Conservation (phyloP, 2,113 vertebrate species). For the Polypterus senegalus region DNA sequence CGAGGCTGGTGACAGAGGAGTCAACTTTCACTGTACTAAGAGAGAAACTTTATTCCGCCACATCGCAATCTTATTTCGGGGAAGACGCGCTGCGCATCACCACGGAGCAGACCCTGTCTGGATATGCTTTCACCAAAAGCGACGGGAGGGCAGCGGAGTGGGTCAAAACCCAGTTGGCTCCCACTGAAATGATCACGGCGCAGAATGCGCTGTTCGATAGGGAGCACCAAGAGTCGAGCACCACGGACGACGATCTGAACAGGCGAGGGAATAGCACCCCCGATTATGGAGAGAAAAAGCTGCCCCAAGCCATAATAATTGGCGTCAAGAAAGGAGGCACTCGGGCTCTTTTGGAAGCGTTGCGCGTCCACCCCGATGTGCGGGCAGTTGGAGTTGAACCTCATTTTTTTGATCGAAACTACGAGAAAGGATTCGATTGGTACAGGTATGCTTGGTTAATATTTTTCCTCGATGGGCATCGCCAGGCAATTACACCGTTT, state of each 20-base stretch:
- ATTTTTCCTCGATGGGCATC: no score
- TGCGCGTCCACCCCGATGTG: constrained; percentile 87
- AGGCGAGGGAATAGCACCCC: constrained; percentile 58
- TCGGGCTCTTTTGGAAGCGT: constrained; percentile 81
- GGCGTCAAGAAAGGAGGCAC: constrained; percentile 96
- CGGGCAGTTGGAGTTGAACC: constrained; percentile 90
- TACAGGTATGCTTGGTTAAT: constrained; percentile 70
- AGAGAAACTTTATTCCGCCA: constrained; percentile 58
- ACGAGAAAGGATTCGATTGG: constrained; percentile 89
- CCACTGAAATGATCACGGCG: constrained; percentile 46
- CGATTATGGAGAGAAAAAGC: constrained; percentile 85
- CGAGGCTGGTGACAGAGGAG: constrained; percentile 48
- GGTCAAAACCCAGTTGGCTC: constrained; percentile 50
- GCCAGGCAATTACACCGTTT: no score
- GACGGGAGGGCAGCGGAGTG: constrained; percentile 48
- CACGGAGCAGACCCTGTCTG: constrained; percentile 19
- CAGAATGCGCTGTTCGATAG: constrained; percentile 48
- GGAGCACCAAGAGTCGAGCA: constrained; percentile 68
- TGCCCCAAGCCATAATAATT: constrained; percentile 91
- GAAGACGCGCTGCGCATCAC: constrained; percentile 25
- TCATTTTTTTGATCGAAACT: constrained; percentile 97
- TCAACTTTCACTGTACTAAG: constrained; percentile 56
- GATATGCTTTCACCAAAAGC: constrained; percentile 23
- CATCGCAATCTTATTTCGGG: constrained; percentile 27
- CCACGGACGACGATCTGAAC: constrained; percentile 64